Conservation (phyloP, 2,888 invertebrate species). For the Muscina levida region DNA sequence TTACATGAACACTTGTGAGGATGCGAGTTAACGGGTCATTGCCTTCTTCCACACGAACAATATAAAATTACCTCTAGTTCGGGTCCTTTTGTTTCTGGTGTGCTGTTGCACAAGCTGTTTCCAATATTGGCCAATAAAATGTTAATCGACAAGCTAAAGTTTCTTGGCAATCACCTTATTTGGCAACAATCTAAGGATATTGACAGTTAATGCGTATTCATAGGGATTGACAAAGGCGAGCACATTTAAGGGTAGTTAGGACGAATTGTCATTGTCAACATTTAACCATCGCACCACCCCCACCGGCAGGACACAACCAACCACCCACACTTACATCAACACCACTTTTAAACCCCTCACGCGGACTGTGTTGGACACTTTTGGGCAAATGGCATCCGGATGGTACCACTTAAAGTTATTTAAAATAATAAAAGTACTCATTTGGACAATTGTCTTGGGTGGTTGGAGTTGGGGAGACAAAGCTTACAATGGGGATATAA, state of each 20-base stretch:
- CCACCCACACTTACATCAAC: conserved; percentile 14
- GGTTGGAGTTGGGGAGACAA: conserved; percentile 1
- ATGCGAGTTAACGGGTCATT: conserved; percentile 55
- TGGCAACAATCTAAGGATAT: conserved; percentile 32
- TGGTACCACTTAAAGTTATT: conserved; percentile 47
- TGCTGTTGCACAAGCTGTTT: conserved; percentile 37
- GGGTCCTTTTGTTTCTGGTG: conserved; percentile 24
- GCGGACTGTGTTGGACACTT: conserved; percentile 43
- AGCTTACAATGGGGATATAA: neutral
- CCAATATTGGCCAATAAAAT: conserved; percentile 56
- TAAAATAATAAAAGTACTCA: conserved; percentile 55
- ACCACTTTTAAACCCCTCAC: conserved; percentile 13
- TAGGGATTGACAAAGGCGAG: conserved; percentile 49
- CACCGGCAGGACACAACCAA: neutral
- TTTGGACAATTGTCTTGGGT: neutral
- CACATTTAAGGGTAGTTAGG: conserved; percentile 55
- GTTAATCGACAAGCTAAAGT: conserved; percentile 50
- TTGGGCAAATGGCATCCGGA: conserved; percentile 38
- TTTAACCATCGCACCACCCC: conserved; percentile 13
- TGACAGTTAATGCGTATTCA: conserved; percentile 58
- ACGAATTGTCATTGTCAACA: conserved; percentile 45
- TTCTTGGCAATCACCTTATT: conserved; percentile 48
- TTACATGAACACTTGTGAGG: neutral
- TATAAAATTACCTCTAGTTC: conserved; percentile 45
- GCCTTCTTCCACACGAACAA: conserved; percentile 28